Evolutionary conservation across 2,888 invertebrate species (phyloP).

Genomic region (Phengaris arion): DNA sequence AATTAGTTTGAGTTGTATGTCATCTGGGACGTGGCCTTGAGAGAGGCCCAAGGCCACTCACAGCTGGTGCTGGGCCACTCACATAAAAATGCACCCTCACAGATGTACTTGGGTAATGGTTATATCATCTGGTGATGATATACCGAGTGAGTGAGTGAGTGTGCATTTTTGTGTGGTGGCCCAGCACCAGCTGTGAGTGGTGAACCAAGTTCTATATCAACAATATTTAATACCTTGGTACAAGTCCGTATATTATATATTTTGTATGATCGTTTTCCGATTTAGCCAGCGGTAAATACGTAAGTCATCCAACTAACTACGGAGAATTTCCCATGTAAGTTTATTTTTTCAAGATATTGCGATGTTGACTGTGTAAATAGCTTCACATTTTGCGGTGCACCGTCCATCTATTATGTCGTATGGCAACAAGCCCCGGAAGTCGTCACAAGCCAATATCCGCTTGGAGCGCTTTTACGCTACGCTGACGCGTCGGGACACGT

Average conservation of each 20-base stretch:
- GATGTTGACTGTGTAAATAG: conserved; percentile 22
- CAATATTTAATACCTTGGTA: conserved; percentile 22
- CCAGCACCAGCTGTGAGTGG: too few relatives aligned
- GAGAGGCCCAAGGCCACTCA: too few relatives aligned
- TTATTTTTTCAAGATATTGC: neutral
- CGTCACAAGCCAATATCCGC: conserved; percentile 30
- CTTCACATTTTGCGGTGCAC: conserved; percentile 18
- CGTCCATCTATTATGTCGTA: conserved; percentile 19
- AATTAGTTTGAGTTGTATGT: too few relatives aligned
- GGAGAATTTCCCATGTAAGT: neutral
- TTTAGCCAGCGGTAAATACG: neutral
- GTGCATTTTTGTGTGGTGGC: too few relatives aligned
- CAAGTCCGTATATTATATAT: neutral
- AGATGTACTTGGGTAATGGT: too few relatives aligned
- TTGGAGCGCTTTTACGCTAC: conserved; percentile 20
- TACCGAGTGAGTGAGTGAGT: too few relatives aligned
- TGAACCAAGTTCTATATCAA: neutral
- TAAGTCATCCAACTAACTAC: neutral
- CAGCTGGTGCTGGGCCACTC: too few relatives aligned
- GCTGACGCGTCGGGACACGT: conserved; percentile 5
- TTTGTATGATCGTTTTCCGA: too few relatives aligned
- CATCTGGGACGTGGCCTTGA: too few relatives aligned
- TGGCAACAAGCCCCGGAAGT: conserved; percentile 28
- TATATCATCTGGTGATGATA: too few relatives aligned
- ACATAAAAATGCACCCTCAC: too few relatives aligned